phyloP scores from a whole-genome alignment of 1,140 invertebrate species.

The Aphelinus certus region DNA sequence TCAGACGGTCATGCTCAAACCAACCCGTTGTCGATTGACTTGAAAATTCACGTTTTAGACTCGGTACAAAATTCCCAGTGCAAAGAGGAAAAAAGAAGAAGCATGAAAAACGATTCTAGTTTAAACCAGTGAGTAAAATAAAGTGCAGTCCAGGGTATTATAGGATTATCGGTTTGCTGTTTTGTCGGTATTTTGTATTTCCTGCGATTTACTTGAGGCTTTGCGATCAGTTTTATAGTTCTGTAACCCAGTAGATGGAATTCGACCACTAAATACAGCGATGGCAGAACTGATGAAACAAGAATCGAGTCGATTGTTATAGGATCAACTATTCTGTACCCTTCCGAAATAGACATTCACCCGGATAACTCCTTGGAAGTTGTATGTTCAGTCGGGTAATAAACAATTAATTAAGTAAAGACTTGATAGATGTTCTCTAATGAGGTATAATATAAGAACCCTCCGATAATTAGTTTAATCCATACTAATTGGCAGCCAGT shows the following conservation, averaged over 20 bases:
- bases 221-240: slow-evolving; percentile 10
- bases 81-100: slow-evolving; percentile 26
- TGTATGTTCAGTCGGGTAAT: too few relatives aligned
- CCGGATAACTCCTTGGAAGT: too few relatives aligned
- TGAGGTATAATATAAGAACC: too few relatives aligned
- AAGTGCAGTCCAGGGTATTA: slow-evolving; percentile 17
- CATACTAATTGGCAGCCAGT: too few relatives aligned
- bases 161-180: slow-evolving; percentile 17
- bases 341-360: too few relatives aligned
- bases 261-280: neutral
- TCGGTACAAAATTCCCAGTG: neutral
- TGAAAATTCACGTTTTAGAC: neutral
- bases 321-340: too few relatives aligned
- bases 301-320: too few relatives aligned
- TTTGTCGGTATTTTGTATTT: slow-evolving; percentile 20
- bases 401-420: too few relatives aligned
- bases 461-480: too few relatives aligned
- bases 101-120: slow-evolving; percentile 23
- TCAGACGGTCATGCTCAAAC: slow-evolving; percentile 38
- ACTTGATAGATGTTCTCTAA: too few relatives aligned
- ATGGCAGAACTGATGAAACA: too few relatives aligned
- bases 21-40: neutral
- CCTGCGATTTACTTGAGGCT: slow-evolving; percentile 14
- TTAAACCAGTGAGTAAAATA: neutral
- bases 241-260: slow-evolving; percentile 1